These are phyloP conservation scores for Polymixis flavicincta DNA, from an alignment of 2,888 invertebrate genomes.

Conservation along the genomic window DNA sequence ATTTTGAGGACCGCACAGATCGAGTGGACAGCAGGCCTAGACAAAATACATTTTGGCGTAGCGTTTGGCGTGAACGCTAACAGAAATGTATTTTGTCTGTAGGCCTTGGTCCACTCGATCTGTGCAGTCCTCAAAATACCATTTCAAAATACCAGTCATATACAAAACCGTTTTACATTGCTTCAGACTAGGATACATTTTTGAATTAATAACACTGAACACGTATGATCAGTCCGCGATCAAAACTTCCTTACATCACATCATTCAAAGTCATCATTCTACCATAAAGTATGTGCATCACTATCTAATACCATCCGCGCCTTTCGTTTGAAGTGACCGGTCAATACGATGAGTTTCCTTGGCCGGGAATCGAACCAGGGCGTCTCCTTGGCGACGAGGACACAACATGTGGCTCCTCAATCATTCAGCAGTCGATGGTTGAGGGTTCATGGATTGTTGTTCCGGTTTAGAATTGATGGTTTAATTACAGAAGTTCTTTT, in stretches of 20 bases:
- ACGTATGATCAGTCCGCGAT: background rate
- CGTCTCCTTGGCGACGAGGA: conserved; percentile 74
- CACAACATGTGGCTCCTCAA: conserved; percentile 74
- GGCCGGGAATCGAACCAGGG: conserved; percentile 78
- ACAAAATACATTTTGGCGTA: no score
- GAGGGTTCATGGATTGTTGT: background rate
- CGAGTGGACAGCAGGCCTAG: no score
- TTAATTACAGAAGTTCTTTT: conserved; percentile 6
- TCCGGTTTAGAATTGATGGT: background rate
- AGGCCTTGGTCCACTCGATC: no score
- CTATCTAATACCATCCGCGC: conserved; percentile 14
- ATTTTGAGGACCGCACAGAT: no score
- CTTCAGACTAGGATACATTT: background rate
- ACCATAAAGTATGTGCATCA: background rate
- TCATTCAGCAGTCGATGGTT: conserved; percentile 56
- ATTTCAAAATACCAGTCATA: no score
- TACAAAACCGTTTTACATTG: background rate
- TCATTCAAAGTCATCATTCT: background rate
- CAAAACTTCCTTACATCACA: background rate
- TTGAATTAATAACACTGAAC: background rate
- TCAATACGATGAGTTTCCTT: conserved; percentile 69
- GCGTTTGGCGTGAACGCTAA: no score
- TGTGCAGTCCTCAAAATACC: no score
- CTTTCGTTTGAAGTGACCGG: conserved; percentile 29
- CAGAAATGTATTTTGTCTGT: no score